Base-by-base conservation (phyloP, 1,140 invertebrate genomes). In the Pseudomyrmex sp. region DNA sequence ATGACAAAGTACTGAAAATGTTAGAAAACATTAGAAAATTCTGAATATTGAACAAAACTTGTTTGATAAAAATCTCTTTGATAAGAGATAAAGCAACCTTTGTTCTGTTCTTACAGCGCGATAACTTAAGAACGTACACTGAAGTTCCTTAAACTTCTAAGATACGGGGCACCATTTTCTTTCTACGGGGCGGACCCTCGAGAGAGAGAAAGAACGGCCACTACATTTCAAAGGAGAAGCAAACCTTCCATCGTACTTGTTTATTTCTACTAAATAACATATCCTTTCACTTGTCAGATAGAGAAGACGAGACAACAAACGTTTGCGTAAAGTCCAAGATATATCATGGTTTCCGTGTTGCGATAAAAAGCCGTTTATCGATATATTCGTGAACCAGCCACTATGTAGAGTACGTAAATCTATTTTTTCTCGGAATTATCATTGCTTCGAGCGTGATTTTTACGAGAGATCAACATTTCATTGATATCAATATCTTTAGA, bases 331-430 rank as follows among this genome's bases (percentile, higher is more conserved):
- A 90, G 63, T n/a, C 85, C 89, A 91, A 92, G 91, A 93, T 93
- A 93, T 7, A 35, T 90, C 89, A 87, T 88, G 84, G 90, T 91
- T 93, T 93, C 92, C 92, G 82, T 88, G 82, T 87, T 82, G 77
- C 87, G 92, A 93, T 93, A 93, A 92, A 90, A 90, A 65, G 87
- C 66, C 56, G 35, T 35, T 65, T 13, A 44, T 50, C 79, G 82
- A 70, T 35, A 35, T 35, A 35, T 35, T 35, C 5, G 5, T 63
- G 59, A 84, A 63, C 52, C 7, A 69, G 20, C 44, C 23, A 26
- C 26, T 48, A 56, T 70, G 48, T n/a, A 62, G 20, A 35, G 10
- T 35, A 26, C 23, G 10, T 59, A 46, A 59, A 18, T 72, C 56
- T 18, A 9, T 23, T 69, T 35, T 63, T 18, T 13, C 44, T 35